A percentile compares a stretch with the other conserved stretches of the same genome.
Conservation (phyloP, 2,797 vertebrate genomes). For the Crenichthys baileyi region DNA sequence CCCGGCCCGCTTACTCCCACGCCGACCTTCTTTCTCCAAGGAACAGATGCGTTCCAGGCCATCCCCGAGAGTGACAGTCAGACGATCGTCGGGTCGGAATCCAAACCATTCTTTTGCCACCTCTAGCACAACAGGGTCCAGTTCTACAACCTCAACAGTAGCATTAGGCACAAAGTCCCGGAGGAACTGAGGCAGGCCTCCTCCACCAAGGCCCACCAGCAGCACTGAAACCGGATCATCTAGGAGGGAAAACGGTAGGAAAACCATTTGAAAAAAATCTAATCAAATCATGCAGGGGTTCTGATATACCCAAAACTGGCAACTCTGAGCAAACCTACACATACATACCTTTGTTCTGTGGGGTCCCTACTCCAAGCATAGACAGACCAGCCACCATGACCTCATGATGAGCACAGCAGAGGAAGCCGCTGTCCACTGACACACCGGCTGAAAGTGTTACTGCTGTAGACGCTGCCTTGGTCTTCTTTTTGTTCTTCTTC, state of each 20-base stretch:
- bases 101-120: conserved; percentile 90
- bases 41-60: conserved; percentile 64
- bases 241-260: conserved; percentile 34
- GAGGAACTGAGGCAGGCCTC: conserved; percentile 92
- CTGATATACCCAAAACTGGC: too few species aligned
- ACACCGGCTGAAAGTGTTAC: conserved; percentile 43
- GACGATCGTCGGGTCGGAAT: conserved; percentile 84
- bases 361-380: conserved; percentile 78
- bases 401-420: conserved; percentile 95
- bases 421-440: conserved; percentile 87
- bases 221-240: conserved; percentile 81
- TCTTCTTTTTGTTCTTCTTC: conserved; percentile 83
- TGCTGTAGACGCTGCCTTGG: conserved; percentile 58
- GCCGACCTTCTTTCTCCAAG: conserved; percentile 72
- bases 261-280: background rate
- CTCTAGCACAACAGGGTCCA: conserved; percentile 89
- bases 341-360: conserved; percentile 82
- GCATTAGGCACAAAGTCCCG: conserved; percentile 87
- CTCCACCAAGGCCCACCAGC: conserved; percentile 92
- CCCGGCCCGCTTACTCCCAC: background rate
- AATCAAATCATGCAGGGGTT: background rate
- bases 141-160: conserved; percentile 87
- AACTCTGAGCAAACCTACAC: background rate
- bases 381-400: conserved; percentile 92
- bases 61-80: conserved; percentile 81